Evolutionary conservation across 1,140 invertebrate genomes (phyloP).

Genomic region (Portunus trituberculatus): DNA sequence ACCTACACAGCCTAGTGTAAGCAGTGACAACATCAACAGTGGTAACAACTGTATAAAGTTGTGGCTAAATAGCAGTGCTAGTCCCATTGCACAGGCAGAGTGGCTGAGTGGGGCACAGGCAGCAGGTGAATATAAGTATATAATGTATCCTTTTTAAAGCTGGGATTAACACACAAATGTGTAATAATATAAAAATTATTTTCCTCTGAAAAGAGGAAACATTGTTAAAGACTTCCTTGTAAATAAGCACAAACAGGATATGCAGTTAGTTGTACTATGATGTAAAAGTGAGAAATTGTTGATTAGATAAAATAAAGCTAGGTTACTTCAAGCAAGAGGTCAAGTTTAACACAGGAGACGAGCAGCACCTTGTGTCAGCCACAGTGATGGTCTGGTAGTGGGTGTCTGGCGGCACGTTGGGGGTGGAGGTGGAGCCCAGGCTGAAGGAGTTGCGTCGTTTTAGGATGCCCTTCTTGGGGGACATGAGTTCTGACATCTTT

Average conservation of each 20-base stretch:
- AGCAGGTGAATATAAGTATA: neutral
- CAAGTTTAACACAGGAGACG: neutral
- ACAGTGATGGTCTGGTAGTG: constrained; percentile 76
- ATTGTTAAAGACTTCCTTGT: neutral
- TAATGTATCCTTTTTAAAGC: neutral
- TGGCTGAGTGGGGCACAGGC: neutral
- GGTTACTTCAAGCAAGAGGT: neutral
- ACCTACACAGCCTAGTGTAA: neutral
- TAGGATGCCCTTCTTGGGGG: constrained; percentile 76
- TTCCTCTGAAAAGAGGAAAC: neutral
- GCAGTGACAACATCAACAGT: neutral
- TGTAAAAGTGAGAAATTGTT: neutral
- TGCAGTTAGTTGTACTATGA: neutral
- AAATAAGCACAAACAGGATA: neutral
- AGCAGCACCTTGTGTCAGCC: constrained; percentile 72
- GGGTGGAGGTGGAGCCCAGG: constrained; percentile 60
- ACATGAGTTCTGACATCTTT: constrained; percentile 33
- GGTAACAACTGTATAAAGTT: neutral
- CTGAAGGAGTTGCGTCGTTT: constrained; percentile 77
- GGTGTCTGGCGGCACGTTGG: constrained; percentile 49
- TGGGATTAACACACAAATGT: neutral
- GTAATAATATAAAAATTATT: neutral
- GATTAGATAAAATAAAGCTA: neutral
- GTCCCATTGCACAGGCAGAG: neutral
- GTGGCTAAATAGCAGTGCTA: neutral